Percentiles rank a stretch among this genome's conserved stretches.
phyloP scores from a whole-genome alignment of 1,140 invertebrate species.

The Melitaea cinxia region DNA sequence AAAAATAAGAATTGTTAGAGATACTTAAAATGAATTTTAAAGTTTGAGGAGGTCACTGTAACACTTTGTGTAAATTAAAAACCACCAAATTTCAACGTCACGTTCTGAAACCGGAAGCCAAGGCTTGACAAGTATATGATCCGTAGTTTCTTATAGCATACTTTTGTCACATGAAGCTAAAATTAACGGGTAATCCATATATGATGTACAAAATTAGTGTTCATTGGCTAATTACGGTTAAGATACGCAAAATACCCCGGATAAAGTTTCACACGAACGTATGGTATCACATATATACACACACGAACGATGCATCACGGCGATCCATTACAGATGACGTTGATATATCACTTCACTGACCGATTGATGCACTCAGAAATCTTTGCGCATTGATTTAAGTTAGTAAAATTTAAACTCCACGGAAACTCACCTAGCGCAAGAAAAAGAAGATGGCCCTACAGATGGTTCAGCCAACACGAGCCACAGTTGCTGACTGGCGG shows the following conservation, averaged over 20 bases:
- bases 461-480: conserved; percentile 81
- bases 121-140: neutral
- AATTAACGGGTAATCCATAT: conserved; percentile 7
- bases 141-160: conserved; percentile 18
- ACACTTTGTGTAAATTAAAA: neutral
- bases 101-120: conserved; percentile 12
- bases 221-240: neutral
- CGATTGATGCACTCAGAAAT: conserved; percentile 47
- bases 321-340: conserved; percentile 41
- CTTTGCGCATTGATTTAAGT: conserved; percentile 38
- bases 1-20: no score
- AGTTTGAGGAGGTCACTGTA: neutral
- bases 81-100: conserved; percentile 15
- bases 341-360: conserved; percentile 68
- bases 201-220: conserved; percentile 7
- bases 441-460: conserved; percentile 76
- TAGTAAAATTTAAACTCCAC: conserved; percentile 57
- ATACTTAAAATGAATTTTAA: no score
- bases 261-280: conserved; percentile 23
- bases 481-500: conserved; percentile 79
- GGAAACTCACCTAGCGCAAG: conserved; percentile 76
- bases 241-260: neutral
- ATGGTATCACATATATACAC: conserved; percentile 19
- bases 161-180: neutral
- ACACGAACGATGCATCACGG: conserved; percentile 46